phyloP scores from a whole-genome alignment of 2,113 vertebrate species.

The Calypte anna region DNA sequence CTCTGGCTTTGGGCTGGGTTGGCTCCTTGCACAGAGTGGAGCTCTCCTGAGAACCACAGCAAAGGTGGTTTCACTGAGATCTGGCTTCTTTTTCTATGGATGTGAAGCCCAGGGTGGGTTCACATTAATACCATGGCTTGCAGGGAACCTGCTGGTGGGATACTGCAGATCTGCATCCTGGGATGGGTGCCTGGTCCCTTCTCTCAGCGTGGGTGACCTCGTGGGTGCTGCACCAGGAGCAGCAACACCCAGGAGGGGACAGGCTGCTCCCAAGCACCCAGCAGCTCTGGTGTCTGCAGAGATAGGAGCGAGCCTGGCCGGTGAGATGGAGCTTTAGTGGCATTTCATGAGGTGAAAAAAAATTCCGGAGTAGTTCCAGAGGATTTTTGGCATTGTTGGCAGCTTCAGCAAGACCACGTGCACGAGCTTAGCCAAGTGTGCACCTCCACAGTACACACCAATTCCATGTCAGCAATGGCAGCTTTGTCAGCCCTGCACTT shows the following conservation, averaged over 20 bases:
- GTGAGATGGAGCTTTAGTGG: slow-evolving; percentile 52
- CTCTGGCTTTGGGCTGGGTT: accelerated
- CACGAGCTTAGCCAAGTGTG: slow-evolving; percentile 22
- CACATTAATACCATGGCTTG: not conserved
- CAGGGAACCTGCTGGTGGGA: not conserved
- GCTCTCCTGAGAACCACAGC: not conserved
- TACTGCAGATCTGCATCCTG: not conserved
- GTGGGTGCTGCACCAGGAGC: not conserved
- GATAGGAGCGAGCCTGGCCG: not conserved
- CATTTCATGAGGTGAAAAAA: slow-evolving; percentile 74
- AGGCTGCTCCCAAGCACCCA: not conserved
- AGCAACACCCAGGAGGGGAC: not conserved
- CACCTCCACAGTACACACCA: slow-evolving; percentile 62
- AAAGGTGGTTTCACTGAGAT: not conserved
- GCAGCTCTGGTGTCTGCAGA: not conserved
- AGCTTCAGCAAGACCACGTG: slow-evolving; percentile 32
- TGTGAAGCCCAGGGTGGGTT: not conserved
- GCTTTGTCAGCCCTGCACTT: slow-evolving; percentile 74
- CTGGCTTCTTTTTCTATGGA: not conserved
- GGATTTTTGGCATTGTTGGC: slow-evolving; percentile 1
- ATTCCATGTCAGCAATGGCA: slow-evolving; percentile 66
- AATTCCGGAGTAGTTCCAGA: slow-evolving; percentile 62
- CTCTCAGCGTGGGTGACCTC: not conserved
- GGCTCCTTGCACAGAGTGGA: not conserved
- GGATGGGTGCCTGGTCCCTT: not conserved